These are phyloP conservation scores for Troides aeacus DNA, from an alignment of 2,888 invertebrate genomes.

Conservation along the genomic window DNA sequence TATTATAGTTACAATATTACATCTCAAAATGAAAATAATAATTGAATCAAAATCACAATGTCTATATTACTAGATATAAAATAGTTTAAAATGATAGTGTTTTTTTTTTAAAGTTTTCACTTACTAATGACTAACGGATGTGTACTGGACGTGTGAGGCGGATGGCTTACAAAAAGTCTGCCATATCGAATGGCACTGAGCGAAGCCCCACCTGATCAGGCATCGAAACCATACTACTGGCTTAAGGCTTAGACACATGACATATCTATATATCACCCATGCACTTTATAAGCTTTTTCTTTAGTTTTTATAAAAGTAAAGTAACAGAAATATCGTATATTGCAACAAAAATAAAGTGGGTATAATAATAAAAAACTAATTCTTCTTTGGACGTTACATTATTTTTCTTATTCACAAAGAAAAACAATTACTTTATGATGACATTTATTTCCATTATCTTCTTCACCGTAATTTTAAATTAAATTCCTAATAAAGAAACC, in stretches of 20 bases:
- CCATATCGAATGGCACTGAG: constrained; percentile 42
- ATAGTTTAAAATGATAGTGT: not conserved
- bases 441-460: no score
- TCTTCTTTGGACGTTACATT: not conserved
- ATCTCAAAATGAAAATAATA: no score
- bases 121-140: constrained; percentile 4
- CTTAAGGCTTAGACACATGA: constrained; percentile 43
- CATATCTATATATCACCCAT: not conserved
- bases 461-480: no score
- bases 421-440: no score
- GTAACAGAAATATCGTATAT: not conserved
- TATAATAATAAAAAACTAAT: not conserved
- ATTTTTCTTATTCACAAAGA: no score
- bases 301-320: not conserved
- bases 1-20: no score
- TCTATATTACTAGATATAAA: no score
- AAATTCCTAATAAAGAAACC: no score
- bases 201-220: constrained; percentile 48
- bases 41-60: no score
- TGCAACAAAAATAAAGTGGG: not conserved
- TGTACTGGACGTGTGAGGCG: constrained; percentile 42
- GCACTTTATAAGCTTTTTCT: constrained; percentile 9
- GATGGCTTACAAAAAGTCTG: constrained; percentile 35
- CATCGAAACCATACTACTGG: constrained; percentile 70
- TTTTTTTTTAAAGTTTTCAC: not conserved